phyloP scores from a whole-genome alignment of 2,113 vertebrate genomes.

The Hucho hucho region DNA sequence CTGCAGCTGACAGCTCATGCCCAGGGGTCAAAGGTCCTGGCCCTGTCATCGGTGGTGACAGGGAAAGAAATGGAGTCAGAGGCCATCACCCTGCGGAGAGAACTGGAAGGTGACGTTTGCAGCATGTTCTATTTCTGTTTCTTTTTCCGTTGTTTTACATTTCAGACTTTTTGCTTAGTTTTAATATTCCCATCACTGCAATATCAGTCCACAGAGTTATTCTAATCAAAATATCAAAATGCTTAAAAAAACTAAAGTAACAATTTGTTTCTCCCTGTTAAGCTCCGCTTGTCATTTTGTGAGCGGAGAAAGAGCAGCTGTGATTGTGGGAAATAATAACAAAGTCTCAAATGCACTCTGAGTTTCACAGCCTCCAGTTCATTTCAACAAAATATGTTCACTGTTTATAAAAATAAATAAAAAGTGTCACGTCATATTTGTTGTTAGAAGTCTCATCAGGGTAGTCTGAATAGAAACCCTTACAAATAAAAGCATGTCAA shows the following conservation, averaged over 20 bases:
- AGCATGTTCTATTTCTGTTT: neutral
- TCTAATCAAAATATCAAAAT: neutral
- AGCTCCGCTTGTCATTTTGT: neutral
- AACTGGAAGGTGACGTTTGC: constrained; percentile 74
- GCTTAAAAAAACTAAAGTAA: neutral
- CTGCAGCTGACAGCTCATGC: constrained; percentile 64
- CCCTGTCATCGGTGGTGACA: constrained; percentile 67
- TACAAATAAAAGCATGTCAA: neutral
- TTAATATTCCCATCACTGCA: neutral
- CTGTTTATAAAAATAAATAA: neutral
- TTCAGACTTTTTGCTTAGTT: neutral
- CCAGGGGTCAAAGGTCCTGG: constrained; percentile 56
- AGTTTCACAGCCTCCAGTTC: neutral
- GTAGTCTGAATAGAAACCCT: neutral
- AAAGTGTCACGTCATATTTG: no score
- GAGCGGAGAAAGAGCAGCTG: neutral
- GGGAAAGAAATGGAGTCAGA: constrained; percentile 74
- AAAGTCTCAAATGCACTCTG: neutral
- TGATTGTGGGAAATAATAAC: neutral
- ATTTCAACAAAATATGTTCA: neutral
- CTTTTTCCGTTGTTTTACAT: neutral
- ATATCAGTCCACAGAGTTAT: neutral
- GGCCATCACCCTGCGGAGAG: constrained; percentile 67
- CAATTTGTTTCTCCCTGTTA: constrained; percentile 1
- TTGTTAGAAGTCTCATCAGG: no score